Base-by-base conservation (phyloP, 2,113 vertebrate species). In the Odontesthes bonariensis region DNA sequence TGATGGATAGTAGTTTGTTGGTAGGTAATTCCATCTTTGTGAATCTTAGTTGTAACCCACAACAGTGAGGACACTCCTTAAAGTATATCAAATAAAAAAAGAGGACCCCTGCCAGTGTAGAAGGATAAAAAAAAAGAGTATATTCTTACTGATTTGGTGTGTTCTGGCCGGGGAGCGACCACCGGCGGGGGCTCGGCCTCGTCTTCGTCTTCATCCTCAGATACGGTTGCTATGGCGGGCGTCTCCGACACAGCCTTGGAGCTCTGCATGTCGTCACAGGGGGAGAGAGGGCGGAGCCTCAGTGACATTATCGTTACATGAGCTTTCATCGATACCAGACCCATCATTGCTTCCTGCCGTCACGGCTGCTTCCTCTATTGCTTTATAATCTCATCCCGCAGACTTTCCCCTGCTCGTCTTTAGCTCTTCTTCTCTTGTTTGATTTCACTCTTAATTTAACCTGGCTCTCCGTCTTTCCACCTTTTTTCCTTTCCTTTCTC, bases 121-220 rank as follows among this genome's bases (percentile, higher is more conserved):
- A 17, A 20, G 33, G 3, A 16, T 10, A 32, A 33, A 63, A 52
- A 8, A 58, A 58, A 35, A 38, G 51, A 47, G 33, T 9, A 14
- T 59, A 14, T 59, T 47, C 98, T 96, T 88, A 98, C 98, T 23
- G 98, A 99, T 94, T 98, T 99, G 35, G 98, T 99, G 93, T 99
- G 97, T 20, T 98, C 96, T 1, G 98, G 98, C 14, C 97, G 94
- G 0, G 98, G 98, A 35, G 97, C 97, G 61, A 99, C 96, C 81
- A 96, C 93, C 0, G 98, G 98, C 0, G 98, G 97, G 4, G 96
- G 96, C 22, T 94, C 91, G 1, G 95, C 95, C 71, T 99, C 97
- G 0, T 98, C 96, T 59, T 92, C 97, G 0, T 98, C 96, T 68
- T 95, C 95, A 12, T 95, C 95, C 70, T 98, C 97, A 1, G 96